Conservation (phyloP, 2,113 vertebrate species). For the Pseudorasbora parva region DNA sequence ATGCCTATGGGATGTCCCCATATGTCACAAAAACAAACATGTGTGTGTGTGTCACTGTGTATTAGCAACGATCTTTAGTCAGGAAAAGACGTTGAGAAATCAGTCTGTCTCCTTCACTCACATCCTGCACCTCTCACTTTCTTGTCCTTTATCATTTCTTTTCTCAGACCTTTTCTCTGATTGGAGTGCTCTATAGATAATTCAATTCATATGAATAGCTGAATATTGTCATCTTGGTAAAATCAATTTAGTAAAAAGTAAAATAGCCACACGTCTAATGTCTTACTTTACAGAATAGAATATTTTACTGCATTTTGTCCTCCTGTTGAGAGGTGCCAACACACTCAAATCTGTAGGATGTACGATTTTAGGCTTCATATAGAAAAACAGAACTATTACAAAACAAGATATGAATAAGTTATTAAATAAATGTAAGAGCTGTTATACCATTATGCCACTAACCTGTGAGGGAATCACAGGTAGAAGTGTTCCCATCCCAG, state of each 20-base stretch:
- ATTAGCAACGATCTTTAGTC: constrained; percentile 46
- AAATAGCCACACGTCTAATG: neutral
- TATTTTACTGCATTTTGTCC: neutral
- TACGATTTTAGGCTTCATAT: too few relatives aligned
- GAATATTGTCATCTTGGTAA: neutral
- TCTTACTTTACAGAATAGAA: neutral
- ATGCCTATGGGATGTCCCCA: too few relatives aligned
- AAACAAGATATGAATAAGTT: too few relatives aligned
- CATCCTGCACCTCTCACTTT: constrained; percentile 50
- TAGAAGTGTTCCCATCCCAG: constrained; percentile 70
- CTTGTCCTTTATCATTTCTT: neutral
- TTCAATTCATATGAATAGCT: neutral
- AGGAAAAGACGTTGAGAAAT: constrained; percentile 65
- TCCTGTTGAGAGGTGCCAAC: neutral
- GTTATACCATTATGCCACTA: neutral
- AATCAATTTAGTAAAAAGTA: too few relatives aligned
- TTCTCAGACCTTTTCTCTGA: neutral
- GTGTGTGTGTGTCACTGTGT: neutral
- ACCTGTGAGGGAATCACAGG: constrained; percentile 58
- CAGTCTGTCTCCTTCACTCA: constrained; percentile 32
- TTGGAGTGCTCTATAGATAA: neutral
- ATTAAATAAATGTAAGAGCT: too few relatives aligned
- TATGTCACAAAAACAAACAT: too few relatives aligned
- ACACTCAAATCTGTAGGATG: too few relatives aligned
- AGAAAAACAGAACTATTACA: neutral